Evolutionary conservation across 2,797 vertebrate genomes (phyloP).

Genomic region (Thalassophryne amazonica): DNA sequence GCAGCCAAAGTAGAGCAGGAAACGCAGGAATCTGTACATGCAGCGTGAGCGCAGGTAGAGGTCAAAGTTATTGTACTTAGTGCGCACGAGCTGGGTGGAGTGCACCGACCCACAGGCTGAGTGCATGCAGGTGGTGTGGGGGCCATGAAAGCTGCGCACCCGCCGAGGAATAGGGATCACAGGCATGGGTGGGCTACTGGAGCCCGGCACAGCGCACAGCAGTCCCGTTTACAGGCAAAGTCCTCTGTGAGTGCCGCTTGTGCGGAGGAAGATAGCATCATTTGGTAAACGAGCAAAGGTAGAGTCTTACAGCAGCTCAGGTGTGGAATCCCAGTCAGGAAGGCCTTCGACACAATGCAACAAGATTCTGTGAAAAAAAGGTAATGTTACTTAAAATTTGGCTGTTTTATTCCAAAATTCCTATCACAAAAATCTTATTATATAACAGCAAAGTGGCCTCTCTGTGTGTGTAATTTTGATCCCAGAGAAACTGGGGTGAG

Average conservation of each 20-base stretch:
- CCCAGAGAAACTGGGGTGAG: no score
- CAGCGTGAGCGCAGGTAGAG: constrained; percentile 85
- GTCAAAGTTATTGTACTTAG: constrained; percentile 98
- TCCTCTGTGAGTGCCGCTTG: constrained; percentile 39
- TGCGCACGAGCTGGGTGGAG: constrained; percentile 87
- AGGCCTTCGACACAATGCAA: neutral
- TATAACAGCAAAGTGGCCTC: no score
- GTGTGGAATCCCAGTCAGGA: neutral
- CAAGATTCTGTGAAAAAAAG: constrained; percentile 12
- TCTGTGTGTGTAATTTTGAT: no score
- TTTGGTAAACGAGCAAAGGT: constrained; percentile 30
- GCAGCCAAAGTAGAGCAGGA: constrained; percentile 96
- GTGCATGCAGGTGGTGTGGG: constrained; percentile 96
- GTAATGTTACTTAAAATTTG: neutral
- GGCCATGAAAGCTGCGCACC: constrained; percentile 97
- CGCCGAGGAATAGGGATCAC: constrained; percentile 96
- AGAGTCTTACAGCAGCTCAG: constrained; percentile 15
- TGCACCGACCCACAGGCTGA: constrained; percentile 91
- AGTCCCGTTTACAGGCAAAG: constrained; percentile 48
- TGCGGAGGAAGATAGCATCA: constrained; percentile 46
- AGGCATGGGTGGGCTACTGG: constrained; percentile 86
- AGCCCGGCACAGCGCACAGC: constrained; percentile 62
- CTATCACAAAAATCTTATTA: no score
- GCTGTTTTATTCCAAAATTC: no score
- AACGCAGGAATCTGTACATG: constrained; percentile 95